These are phyloP conservation scores for Perognathus longimembris DNA, from an alignment of 2,113 vertebrate species.

Conservation along the genomic window DNA sequence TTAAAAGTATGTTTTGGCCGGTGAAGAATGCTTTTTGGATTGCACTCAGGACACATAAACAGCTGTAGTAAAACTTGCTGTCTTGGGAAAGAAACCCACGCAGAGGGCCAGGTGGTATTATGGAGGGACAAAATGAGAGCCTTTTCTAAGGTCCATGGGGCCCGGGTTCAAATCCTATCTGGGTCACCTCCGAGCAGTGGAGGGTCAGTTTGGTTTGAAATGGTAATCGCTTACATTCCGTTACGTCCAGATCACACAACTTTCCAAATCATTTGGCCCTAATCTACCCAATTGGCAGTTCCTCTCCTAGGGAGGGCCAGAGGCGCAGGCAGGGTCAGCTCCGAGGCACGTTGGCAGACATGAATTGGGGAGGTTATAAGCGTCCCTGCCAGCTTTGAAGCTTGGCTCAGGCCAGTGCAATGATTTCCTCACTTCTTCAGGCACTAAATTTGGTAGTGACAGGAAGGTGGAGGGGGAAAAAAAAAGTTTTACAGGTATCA, in stretches of 20 bases:
- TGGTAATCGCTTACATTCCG: conserved; percentile 64
- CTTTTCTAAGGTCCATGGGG: conserved; percentile 17
- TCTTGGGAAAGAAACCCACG: conserved; percentile 59
- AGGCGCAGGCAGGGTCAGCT: conserved; percentile 57
- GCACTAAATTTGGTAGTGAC: conserved; percentile 65
- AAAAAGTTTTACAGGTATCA: conserved; percentile 34
- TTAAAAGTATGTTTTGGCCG: conserved; percentile 83
- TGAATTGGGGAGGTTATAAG: conserved; percentile 56
- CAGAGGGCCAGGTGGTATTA: conserved; percentile 58
- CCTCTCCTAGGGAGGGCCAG: conserved; percentile 59
- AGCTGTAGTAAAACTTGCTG: conserved; percentile 78
- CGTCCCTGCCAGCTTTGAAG: conserved; percentile 55
- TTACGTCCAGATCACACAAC: conserved; percentile 70
- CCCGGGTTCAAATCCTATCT: conserved; percentile 57
- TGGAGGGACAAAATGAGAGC: not conserved
- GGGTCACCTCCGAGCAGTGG: not conserved
- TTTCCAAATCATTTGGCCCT: conserved; percentile 78
- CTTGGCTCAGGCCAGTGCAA: conserved; percentile 31
- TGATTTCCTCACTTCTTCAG: conserved; percentile 72
- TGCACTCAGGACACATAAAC: conserved; percentile 81
- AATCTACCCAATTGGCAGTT: conserved; percentile 72
- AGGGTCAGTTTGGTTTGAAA: conserved; percentile 33
- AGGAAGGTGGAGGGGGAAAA: not conserved
- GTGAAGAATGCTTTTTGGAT: conserved; percentile 81
- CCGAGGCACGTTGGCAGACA: conserved; percentile 71